phyloP scores from a whole-genome alignment of 2,888 invertebrate species.

The Magallana nippona region DNA sequence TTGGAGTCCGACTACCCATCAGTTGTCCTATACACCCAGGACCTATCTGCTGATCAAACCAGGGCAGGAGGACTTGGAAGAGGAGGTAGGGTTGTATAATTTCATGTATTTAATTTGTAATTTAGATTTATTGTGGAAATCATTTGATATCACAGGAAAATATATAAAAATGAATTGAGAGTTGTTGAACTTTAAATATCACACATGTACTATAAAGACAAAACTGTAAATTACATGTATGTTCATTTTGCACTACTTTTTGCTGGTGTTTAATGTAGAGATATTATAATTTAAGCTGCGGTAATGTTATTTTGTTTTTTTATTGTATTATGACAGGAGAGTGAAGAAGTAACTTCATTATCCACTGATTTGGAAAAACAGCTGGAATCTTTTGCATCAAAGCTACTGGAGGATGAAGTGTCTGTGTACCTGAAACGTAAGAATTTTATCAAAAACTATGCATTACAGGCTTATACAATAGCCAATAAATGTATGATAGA shows the following conservation, averaged over 20 bases:
- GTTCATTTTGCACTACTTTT: no score
- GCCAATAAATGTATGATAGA: no score
- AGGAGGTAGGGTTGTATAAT: slow-evolving; percentile 66
- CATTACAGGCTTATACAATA: no score
- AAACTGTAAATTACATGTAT: no score
- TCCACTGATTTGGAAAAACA: slow-evolving; percentile 57
- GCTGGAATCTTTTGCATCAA: slow-evolving; percentile 73
- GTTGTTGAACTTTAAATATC: no score
- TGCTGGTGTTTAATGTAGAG: not conserved
- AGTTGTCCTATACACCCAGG: slow-evolving; percentile 61
- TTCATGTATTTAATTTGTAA: no score
- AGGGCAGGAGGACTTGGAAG: slow-evolving; percentile 68
- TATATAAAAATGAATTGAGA: no score
- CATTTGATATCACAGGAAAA: no score
- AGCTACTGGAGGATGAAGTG: slow-evolving; percentile 72
- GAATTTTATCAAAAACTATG: slow-evolving; percentile 38
- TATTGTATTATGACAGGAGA: slow-evolving; percentile 18
- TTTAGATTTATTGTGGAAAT: no score
- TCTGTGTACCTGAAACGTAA: slow-evolving; percentile 71
- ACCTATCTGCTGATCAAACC: slow-evolving; percentile 72
- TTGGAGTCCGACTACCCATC: slow-evolving; percentile 50
- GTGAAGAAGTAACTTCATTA: slow-evolving; percentile 27
- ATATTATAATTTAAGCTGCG: not conserved
- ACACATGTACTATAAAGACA: no score
- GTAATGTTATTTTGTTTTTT: not conserved